Conservation (phyloP, 2,113 vertebrate genomes). For the Strix aluco region DNA sequence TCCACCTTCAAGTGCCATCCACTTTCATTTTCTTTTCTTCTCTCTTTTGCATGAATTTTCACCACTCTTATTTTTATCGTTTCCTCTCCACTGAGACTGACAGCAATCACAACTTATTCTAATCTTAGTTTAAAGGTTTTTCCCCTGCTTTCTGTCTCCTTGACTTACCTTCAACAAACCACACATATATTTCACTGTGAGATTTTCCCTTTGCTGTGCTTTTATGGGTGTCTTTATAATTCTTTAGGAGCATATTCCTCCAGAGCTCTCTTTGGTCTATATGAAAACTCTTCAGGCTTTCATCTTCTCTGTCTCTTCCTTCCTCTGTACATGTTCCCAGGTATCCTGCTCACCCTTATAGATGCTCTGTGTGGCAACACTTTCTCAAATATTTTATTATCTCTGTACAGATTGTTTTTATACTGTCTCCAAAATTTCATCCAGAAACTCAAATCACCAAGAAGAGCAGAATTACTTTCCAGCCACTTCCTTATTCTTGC, state of each 20-base stretch:
- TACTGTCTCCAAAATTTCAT: background rate
- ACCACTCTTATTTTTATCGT: background rate
- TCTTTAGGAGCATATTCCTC: slow-evolving; percentile 21
- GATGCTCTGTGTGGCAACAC: background rate
- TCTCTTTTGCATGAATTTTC: background rate
- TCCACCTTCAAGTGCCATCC: background rate
- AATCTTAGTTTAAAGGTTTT: slow-evolving; percentile 34
- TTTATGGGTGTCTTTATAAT: slow-evolving; percentile 32
- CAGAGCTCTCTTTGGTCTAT: slow-evolving; percentile 22
- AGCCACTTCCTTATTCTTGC: background rate
- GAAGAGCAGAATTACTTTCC: background rate
- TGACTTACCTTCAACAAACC: slow-evolving; percentile 13
- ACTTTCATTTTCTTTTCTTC: background rate
- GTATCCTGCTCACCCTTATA: background rate
- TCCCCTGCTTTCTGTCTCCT: background rate
- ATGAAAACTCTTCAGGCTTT: slow-evolving; percentile 36
- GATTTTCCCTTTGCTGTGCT: slow-evolving; percentile 3
- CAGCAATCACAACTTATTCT: background rate
- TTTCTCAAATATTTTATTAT: slow-evolving; percentile 9
- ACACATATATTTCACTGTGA: background rate
- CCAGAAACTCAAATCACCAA: background rate
- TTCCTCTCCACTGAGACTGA: background rate
- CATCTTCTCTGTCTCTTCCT: background rate
- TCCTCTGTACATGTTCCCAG: background rate
- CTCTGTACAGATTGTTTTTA: background rate